Evolutionary conservation across 2,888 invertebrate genomes (phyloP).

Genomic region (Chaetogeoica ovagalla): DNA sequence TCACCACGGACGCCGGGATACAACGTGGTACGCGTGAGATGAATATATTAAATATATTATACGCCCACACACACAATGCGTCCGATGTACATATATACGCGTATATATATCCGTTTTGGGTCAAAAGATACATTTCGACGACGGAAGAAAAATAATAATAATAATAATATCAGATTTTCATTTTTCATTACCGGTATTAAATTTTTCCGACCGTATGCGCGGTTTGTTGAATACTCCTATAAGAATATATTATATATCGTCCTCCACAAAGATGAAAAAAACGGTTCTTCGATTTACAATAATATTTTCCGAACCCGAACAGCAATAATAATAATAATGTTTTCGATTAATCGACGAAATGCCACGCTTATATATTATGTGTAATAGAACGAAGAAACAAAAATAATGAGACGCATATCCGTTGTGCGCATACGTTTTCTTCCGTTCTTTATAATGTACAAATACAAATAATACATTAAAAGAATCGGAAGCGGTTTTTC

Average conservation of each 20-base stretch:
- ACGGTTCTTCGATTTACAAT: too few relatives aligned
- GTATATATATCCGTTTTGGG: conserved; percentile 29
- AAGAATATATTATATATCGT: not conserved
- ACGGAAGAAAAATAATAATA: not conserved
- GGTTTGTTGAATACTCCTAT: not conserved
- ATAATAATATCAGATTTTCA: conserved; percentile 28
- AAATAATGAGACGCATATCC: too few relatives aligned
- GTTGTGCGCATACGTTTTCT: too few relatives aligned
- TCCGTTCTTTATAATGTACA: too few relatives aligned
- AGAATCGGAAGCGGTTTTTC: too few relatives aligned
- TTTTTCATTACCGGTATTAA: conserved; percentile 34
- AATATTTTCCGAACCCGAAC: too few relatives aligned
- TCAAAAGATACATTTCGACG: conserved; percentile 38
- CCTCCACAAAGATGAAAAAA: not conserved
- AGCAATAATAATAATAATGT: too few relatives aligned
- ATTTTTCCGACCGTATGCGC: not conserved
- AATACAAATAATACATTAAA: too few relatives aligned
- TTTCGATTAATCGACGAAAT: too few relatives aligned
- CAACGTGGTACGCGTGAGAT: conserved; percentile 9
- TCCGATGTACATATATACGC: not conserved
- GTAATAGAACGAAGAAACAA: too few relatives aligned
- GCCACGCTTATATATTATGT: too few relatives aligned
- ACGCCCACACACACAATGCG: not conserved
- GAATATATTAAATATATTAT: conserved; percentile 42
- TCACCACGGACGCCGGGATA: not conserved